Conservation (phyloP, 2,113 vertebrate species). For the Chaetops frenatus region DNA sequence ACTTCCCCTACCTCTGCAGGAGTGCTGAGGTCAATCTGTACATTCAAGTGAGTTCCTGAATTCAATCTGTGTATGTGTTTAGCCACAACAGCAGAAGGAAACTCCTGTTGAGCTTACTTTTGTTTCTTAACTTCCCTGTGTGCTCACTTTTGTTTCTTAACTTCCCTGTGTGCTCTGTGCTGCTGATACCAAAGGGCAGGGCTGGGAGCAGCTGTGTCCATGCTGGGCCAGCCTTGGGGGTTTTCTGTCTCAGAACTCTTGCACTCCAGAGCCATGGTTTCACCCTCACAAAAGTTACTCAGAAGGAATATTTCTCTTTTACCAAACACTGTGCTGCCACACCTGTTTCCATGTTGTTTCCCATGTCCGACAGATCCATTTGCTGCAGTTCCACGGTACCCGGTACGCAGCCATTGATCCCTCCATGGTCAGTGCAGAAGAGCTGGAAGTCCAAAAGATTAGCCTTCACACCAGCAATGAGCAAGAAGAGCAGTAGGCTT, state of each 20-base stretch:
- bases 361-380: conserved; percentile 77
- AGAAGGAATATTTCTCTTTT: neutral
- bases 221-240: neutral
- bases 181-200: neutral
- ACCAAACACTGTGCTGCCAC: neutral
- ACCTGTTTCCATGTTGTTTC: neutral
- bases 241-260: neutral
- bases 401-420: conserved; percentile 90
- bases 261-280: neutral
- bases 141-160: too few relatives aligned
- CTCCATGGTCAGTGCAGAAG: conserved; percentile 88
- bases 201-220: neutral
- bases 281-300: neutral
- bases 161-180: neutral
- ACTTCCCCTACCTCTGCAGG: conserved; percentile 94
- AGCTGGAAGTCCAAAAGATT: conserved; percentile 87
- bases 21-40: conserved; percentile 97
- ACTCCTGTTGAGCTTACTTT: neutral
- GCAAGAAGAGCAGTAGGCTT: conserved; percentile 71
- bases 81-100: neutral
- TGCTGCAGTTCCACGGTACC: conserved; percentile 94
- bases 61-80: rapidly evolving
- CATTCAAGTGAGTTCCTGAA: conserved; percentile 79
- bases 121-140: neutral
- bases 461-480: conserved; percentile 59